Conservation (phyloP, 2,888 invertebrate species). For the Copidosoma aretas region DNA sequence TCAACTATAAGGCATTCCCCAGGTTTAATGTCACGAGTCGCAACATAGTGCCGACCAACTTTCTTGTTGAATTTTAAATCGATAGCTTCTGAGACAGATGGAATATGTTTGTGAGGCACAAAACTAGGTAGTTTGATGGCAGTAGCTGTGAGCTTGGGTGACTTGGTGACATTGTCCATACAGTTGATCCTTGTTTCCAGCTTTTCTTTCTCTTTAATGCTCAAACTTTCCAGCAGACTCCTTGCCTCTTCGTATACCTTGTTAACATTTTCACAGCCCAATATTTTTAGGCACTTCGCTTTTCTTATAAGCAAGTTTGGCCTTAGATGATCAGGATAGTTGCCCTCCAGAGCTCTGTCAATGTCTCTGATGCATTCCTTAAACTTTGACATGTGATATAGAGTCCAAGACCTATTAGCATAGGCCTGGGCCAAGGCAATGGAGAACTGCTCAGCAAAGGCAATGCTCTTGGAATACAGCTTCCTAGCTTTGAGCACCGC, state of each 20-base stretch:
- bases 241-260: constrained; percentile 44
- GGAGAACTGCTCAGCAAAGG: constrained; percentile 68
- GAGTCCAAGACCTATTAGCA: constrained; percentile 81
- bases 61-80: constrained; percentile 66
- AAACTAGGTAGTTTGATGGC: background rate
- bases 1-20: constrained; percentile 82
- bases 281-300: constrained; percentile 62
- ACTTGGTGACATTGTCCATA: background rate
- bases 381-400: constrained; percentile 71
- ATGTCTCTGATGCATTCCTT: constrained; percentile 75
- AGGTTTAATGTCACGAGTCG: constrained; percentile 71
- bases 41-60: constrained; percentile 76
- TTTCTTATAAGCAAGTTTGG: constrained; percentile 70
- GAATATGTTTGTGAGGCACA: constrained; percentile 62
- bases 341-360: constrained; percentile 66
- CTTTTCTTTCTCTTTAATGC: constrained; percentile 21
- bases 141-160: background rate
- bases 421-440: constrained; percentile 71
- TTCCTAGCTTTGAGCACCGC: constrained; percentile 53
- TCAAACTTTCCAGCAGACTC: constrained; percentile 46
- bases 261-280: constrained; percentile 43
- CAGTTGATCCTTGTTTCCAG: constrained; percentile 37
- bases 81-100: constrained; percentile 71
- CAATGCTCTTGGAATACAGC: constrained; percentile 72
- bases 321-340: constrained; percentile 70